Percentiles rank a stretch among this genome's conserved stretches.
These are phyloP conservation scores for Pseudomyrmex pallidus DNA, from an alignment of 1,140 invertebrate genomes.

Conservation along the genomic window DNA sequence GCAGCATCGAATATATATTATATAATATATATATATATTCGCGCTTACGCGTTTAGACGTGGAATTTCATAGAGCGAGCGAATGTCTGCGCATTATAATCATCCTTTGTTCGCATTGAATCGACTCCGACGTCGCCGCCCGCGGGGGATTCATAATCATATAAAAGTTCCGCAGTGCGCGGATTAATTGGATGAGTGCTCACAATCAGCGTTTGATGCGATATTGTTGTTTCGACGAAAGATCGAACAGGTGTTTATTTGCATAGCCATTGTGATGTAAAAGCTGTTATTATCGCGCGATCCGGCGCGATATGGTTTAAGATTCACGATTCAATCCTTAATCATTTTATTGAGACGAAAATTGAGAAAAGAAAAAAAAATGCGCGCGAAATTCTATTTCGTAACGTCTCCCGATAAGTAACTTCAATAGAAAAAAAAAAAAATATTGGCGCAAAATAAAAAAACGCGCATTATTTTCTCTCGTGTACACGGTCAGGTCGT, in stretches of 20 bases:
- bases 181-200: neutral
- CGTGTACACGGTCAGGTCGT: too few relatives aligned
- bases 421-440: too few relatives aligned
- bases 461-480: too few relatives aligned
- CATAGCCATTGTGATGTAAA: neutral
- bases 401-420: too few relatives aligned
- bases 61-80: constrained; percentile 42
- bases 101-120: constrained; percentile 1
- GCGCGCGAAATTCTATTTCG: too few relatives aligned
- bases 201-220: neutral
- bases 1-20: neutral
- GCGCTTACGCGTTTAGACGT: constrained; percentile 23
- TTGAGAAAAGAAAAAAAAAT: neutral
- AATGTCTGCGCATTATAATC: constrained; percentile 30
- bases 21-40: constrained; percentile 13
- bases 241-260: neutral
- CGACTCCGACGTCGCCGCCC: neutral
- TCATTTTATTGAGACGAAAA: neutral
- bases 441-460: too few relatives aligned
- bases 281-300: neutral
- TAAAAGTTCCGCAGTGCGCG: constrained; percentile 18
- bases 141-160: neutral
- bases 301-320: neutral
- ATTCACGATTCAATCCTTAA: neutral
- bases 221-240: neutral